Base-by-base conservation (phyloP, 2,113 vertebrate genomes). In the Oceanites oceanicus region DNA sequence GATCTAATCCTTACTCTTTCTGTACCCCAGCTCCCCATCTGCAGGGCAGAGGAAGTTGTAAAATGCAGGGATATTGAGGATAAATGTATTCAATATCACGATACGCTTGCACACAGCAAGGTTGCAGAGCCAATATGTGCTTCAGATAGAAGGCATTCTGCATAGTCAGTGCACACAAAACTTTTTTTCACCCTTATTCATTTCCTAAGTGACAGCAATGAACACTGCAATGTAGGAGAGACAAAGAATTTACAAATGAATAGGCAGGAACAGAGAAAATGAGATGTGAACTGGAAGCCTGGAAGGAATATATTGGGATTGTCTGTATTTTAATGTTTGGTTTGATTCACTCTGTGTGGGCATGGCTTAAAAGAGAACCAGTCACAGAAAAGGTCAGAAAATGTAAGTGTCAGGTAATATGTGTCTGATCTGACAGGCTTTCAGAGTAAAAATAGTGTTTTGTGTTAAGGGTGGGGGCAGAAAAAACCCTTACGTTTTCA, bases 211-310 rank as follows among this genome's bases (percentile, higher is more conserved):
- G 84, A 89, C 84, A 89, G 68, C 61, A 81, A 44, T 88, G 91
- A 80, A 86, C 68, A 89, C 38, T 30, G 59, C 38, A 89, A 67
- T 71, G 52, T 67, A 44, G 3, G 38, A 95, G 52, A 94, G 65
- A 91, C 65, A 92, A 96, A 92, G 68, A 92, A 44, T 89, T 96
- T 78, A 92, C 91, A 94, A 91, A 75, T 78, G 80, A 95, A 78
- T 78, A 78, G 50, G 47, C 89, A 96, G 52, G 70, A 95, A 84
- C 38, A 96, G 65, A 96, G 93, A 89, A 94, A 96, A 94, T 44
- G 22, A 91, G 79, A 92, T 74, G 62, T 92, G 68, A 94, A 84
- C 65, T 67, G 68, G 56, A 88, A 96, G 72, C 20, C 50, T 77
- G 72, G 52, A 95, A 96, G 90, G 55, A 89, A 84, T 83, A 84